A percentile compares a stretch with the other conserved stretches of the same genome.
phyloP scores from a whole-genome alignment of 2,888 invertebrate species.

The Ephialtes manifestator region DNA sequence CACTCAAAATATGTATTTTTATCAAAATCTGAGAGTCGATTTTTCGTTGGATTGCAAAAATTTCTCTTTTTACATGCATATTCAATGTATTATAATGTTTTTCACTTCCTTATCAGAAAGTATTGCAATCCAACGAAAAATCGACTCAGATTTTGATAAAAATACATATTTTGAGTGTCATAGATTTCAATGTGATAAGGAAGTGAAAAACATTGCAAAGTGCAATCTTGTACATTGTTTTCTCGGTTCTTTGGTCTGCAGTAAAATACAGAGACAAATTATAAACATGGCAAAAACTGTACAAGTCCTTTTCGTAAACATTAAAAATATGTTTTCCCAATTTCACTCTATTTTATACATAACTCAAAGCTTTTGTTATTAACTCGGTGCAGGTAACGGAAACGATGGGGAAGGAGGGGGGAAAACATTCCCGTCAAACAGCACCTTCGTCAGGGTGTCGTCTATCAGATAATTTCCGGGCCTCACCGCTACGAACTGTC shows the following conservation, averaged over 20 bases:
- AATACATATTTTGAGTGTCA: neutral
- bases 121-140: too few species aligned
- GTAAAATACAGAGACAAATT: too few species aligned
- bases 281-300: neutral
- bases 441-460: conserved; percentile 61
- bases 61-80: too few species aligned
- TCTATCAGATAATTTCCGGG: conserved; percentile 63
- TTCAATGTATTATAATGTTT: too few species aligned
- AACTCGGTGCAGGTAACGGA: neutral
- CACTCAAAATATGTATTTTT: too few species aligned
- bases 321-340: neutral
- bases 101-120: too few species aligned
- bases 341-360: neutral
- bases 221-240: neutral
- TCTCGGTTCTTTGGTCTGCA: neutral
- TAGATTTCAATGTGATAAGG: neutral
- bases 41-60: too few species aligned
- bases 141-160: too few species aligned
- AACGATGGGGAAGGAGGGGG: neutral
- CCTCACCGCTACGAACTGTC: conserved; percentile 13
- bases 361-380: neutral
- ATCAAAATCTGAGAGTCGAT: too few species aligned
- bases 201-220: neutral
- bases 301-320: neutral
- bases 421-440: conserved; percentile 36